Conservation (phyloP, 1,140 invertebrate genomes). For the Drosophila nigrodunni region DNA sequence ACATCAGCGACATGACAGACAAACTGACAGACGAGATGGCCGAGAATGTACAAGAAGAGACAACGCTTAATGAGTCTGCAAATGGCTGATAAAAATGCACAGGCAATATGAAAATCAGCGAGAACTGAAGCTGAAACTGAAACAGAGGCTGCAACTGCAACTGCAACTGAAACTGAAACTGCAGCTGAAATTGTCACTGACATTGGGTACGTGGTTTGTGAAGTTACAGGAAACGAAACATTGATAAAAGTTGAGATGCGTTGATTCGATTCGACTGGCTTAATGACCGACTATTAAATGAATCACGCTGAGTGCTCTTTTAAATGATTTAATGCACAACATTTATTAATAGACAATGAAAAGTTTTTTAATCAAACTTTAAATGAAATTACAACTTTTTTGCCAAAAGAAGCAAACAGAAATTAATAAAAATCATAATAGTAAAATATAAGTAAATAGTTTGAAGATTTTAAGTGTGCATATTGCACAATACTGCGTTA, state of each 20-base stretch:
- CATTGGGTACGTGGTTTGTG: conserved; percentile 66
- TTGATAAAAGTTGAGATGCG: conserved; percentile 75
- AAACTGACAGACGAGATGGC: background rate
- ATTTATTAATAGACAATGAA: conserved; percentile 47
- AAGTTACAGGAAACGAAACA: conserved; percentile 76
- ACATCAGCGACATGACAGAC: conserved; percentile 22
- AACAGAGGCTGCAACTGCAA: too few relatives aligned
- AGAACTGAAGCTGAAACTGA: conserved; percentile 50
- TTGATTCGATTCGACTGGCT: conserved; percentile 59
- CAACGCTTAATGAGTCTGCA: conserved; percentile 78
- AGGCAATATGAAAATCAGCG: conserved; percentile 64
- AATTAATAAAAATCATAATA: conserved; percentile 6
- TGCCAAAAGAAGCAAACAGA: conserved; percentile 18
- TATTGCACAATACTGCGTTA: conserved; percentile 43
- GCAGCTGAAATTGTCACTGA: conserved; percentile 52
- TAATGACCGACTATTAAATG: conserved; percentile 68
- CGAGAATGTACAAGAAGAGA: conserved; percentile 21
- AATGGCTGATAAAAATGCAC: conserved; percentile 82
- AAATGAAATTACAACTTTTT: conserved; percentile 41
- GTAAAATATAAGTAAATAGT: conserved; percentile 29
- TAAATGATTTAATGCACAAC: conserved; percentile 35
- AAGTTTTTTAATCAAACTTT: conserved; percentile 75
- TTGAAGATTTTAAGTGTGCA: conserved; percentile 15
- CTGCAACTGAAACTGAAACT: too few relatives aligned
- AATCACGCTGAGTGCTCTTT: conserved; percentile 21